These are phyloP conservation scores for Triplophysa yarkandensis DNA, from an alignment of 2,797 vertebrate species.

Conservation along the genomic window DNA sequence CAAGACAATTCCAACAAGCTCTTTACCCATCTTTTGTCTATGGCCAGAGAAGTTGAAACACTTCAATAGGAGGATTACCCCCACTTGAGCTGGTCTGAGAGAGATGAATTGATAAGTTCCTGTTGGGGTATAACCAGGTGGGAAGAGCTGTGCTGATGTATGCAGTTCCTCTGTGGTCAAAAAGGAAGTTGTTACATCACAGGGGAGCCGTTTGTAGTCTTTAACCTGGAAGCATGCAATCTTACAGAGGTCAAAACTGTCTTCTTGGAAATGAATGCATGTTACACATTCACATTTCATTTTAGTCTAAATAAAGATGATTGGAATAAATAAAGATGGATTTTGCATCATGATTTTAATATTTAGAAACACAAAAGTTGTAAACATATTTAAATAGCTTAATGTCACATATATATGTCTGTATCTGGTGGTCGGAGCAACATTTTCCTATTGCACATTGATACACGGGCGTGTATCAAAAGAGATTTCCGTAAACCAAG, in stretches of 20 bases:
- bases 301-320: background rate
- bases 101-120: conserved; percentile 94
- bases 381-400: conserved; percentile 9
- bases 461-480: conserved; percentile 45
- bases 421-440: conserved; percentile 27
- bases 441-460: conserved; percentile 44
- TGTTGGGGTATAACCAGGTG: conserved; percentile 82
- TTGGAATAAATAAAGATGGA: conserved; percentile 1
- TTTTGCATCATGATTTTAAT: background rate
- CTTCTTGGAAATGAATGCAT: background rate
- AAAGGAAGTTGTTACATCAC: conserved; percentile 70
- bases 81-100: conserved; percentile 84
- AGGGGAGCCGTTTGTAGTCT: conserved; percentile 35
- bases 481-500: conserved; percentile 58
- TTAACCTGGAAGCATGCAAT: conserved; percentile 8
- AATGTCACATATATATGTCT: conserved; percentile 6
- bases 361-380: background rate
- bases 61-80: conserved; percentile 90
- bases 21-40: conserved; percentile 85
- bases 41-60: conserved; percentile 82
- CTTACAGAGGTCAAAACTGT: background rate
- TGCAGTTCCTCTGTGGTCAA: conserved; percentile 75
- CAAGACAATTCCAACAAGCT: conserved; percentile 82
- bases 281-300: background rate
- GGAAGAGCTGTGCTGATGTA: conserved; percentile 72